Base-by-base conservation (phyloP, 2,797 vertebrate genomes). In the Neostethus bicornis region DNA sequence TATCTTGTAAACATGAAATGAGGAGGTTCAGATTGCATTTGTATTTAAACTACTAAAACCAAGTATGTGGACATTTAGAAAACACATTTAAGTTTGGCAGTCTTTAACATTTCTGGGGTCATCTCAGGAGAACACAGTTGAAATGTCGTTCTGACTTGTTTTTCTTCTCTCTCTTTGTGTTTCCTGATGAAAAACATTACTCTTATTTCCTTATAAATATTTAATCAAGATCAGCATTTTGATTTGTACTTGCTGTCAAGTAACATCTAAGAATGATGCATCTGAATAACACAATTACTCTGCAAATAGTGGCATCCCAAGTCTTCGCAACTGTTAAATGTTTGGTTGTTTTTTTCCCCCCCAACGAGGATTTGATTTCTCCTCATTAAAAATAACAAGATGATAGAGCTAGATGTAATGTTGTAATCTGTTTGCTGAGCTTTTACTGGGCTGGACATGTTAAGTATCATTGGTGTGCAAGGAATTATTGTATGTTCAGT, bases 191-290 rank as follows among this genome's bases (percentile, higher is more conserved):
- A 77, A 66, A 42, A 42, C 46, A 47, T 52, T 35, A 20, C 45
- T 66, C 39, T 61, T 32, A 46, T 70, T 70, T 67, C 21, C 57
- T 10, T 45, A 71, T 81, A 42, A 77, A 85, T 87, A 77, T 76
- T 77, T 77, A 32, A 85, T 80, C 17, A 54, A 71, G 60, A 51
- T 49, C 10, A 61, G 70, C 65, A 39, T 54, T 74, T 63, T 60
- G 12, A 47, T 56, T 65, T 13, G 63, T 59, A 25, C 66, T 81
- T 66, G 66, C 74, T 56, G 44, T 64, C 29, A 45, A 39, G 17
- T 44, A 48, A 64, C 51, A 61, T 58, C 73, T 72, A 71, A 66
- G 72, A 52, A 44, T 2, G 51, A 37, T 64, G 62, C 68, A 66
- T 55, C 73, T 60, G 52, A 24, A 79, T 39, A 63, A 53, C 42